Percentiles rank a stretch among this genome's conserved stretches.
These are phyloP conservation scores for Epinephelus fuscoguttatus DNA, from an alignment of 2,113 vertebrate genomes.

Conservation along the genomic window DNA sequence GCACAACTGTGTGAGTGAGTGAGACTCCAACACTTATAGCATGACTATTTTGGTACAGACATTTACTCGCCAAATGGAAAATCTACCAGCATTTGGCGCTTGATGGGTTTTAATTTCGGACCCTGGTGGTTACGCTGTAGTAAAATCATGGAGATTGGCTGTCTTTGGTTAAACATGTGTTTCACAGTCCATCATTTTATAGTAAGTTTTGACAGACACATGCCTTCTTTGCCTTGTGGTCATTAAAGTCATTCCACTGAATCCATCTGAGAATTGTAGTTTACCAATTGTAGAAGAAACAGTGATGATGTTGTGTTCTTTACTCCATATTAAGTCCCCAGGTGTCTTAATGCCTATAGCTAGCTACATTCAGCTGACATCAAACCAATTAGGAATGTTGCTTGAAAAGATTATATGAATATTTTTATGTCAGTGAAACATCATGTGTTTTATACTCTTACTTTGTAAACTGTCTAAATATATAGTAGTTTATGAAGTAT, in stretches of 20 bases:
- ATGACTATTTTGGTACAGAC: too few relatives aligned
- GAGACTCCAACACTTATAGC: too few relatives aligned
- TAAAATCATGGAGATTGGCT: background rate
- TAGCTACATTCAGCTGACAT: constrained; percentile 28
- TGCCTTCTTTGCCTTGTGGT: constrained; percentile 8
- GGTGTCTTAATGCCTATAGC: constrained; percentile 32
- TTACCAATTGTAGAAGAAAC: constrained; percentile 25
- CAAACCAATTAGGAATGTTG: constrained; percentile 45
- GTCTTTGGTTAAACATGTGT: constrained; percentile 9
- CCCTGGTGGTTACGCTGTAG: too few relatives aligned
- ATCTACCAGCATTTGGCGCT: too few relatives aligned
- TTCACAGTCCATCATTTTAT: constrained; percentile 12
- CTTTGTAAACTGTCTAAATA: background rate
- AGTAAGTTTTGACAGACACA: background rate
- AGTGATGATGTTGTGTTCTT: background rate
- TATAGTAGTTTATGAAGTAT: background rate
- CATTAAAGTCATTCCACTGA: background rate
- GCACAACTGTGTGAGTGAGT: too few relatives aligned
- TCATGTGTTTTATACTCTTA: background rate
- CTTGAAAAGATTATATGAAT: background rate
- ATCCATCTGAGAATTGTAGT: constrained; percentile 2
- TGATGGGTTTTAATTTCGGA: too few relatives aligned
- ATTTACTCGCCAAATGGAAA: too few relatives aligned
- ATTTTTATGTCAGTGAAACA: background rate
- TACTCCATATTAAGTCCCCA: constrained; percentile 22